These are phyloP conservation scores for Liolophura sinensis DNA, from an alignment of 1,140 invertebrate species.

Conservation along the genomic window DNA sequence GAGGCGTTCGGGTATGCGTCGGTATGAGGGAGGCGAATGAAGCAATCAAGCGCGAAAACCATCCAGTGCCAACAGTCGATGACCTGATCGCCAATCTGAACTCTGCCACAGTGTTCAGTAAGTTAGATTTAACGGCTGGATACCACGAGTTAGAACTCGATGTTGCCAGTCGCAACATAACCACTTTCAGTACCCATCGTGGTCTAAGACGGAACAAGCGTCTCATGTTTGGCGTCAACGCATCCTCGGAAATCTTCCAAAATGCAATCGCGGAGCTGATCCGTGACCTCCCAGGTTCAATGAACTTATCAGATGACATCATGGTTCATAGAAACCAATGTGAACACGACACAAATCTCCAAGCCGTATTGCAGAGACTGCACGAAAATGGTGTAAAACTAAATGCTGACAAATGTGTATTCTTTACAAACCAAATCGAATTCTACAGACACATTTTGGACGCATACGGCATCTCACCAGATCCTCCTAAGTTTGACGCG, in stretches of 20 bases:
- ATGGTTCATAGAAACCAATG: too few relatives aligned
- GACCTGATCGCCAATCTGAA: conserved; percentile 33
- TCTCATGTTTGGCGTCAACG: too few relatives aligned
- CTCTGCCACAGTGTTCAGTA: too few relatives aligned
- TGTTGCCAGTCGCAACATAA: conserved; percentile 27
- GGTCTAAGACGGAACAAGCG: conserved; percentile 32
- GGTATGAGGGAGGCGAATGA: conserved; percentile 35
- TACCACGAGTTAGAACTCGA: conserved; percentile 42
- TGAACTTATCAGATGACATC: too few relatives aligned
- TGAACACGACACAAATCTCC: too few relatives aligned
- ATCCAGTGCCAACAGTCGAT: conserved; percentile 36
- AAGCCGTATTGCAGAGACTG: too few relatives aligned
- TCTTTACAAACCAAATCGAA: too few relatives aligned
- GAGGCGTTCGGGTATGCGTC: conserved; percentile 31
- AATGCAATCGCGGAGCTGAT: conserved; percentile 11
- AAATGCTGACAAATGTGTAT: too few relatives aligned
- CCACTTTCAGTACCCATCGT: conserved; percentile 29
- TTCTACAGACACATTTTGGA: too few relatives aligned
- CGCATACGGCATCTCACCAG: too few relatives aligned
- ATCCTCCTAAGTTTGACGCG: too few relatives aligned
- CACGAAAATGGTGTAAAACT: too few relatives aligned
- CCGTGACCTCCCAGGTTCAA: background rate
- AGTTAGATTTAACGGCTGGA: conserved; percentile 31
- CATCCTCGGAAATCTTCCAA: conserved; percentile 22
- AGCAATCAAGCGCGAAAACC: conserved; percentile 30